phyloP scores from a whole-genome alignment of 2,888 invertebrate genomes.

The Chloromyia formosa region DNA sequence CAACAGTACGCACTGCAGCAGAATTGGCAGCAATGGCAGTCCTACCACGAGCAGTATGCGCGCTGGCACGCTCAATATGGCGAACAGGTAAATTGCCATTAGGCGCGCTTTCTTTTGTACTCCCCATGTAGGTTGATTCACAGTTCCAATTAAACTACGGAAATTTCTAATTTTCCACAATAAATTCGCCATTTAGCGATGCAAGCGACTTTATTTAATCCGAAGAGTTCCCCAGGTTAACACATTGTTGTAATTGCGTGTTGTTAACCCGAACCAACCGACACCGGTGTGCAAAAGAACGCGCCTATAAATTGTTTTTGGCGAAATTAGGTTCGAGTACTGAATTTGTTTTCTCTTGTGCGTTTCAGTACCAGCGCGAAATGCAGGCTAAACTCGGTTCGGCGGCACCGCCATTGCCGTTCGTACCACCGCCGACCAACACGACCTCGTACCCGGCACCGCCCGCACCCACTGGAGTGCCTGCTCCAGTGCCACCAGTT shows the following conservation, averaged over 20 bases:
- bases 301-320: no score
- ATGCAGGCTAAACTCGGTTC: constrained; percentile 59
- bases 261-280: no score
- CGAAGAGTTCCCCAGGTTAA: no score
- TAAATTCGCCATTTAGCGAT: no score
- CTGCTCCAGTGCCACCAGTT: constrained; percentile 43
- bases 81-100: constrained; percentile 58
- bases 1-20: constrained; percentile 63
- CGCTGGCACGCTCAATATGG: constrained; percentile 64
- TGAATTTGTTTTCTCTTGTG: no score
- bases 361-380: constrained; percentile 62
- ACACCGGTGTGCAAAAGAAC: no score
- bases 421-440: constrained; percentile 45
- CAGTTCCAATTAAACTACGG: no score
- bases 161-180: no score
- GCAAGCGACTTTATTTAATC: no score
- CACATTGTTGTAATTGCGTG: no score
- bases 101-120: neutral
- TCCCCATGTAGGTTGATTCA: no score
- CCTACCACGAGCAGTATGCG: constrained; percentile 62
- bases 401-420: constrained; percentile 48
- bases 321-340: no score
- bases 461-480: constrained; percentile 42
- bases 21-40: constrained; percentile 64
- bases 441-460: constrained; percentile 49